Base-by-base conservation (phyloP, 2,113 vertebrate genomes). In the Cyprinodon tularosa region DNA sequence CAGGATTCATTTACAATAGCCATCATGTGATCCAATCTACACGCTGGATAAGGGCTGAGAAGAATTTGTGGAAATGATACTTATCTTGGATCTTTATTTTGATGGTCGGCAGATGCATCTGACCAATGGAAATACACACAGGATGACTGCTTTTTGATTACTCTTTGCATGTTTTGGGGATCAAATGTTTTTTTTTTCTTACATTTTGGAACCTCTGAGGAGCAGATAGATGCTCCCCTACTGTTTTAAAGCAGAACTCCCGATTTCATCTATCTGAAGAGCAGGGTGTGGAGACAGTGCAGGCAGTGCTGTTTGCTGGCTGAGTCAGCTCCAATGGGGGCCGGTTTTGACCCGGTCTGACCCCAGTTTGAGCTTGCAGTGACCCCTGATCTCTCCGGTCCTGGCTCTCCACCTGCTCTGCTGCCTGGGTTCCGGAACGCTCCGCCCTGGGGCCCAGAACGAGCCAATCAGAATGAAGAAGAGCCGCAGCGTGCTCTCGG, bases 341-440 rank as follows among this genome's bases (percentile, higher is more conserved):
- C 91, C 87, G 88, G 89, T 72, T 78, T 87, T 80, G 89, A 92
- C 87, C 89, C 88, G 90, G 90, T 91, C 81, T 91, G 87, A 93
- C 90, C 89, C 88, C 82, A 84, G 91, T 91, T 90, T 87, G 88
- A 91, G 89, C 93, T 93, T 90, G 88, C 86, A 78, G 86, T 91
- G 91, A 92, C 93, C 85, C 84, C 67, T 92, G 88, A 92, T 88
- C 90, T 92, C 89, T 92, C 92, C 89, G 91, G 92, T 93, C 92
- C 92, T 93, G 93, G 93, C 93, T 93, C 91, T 94, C 90, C 93
- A 94, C 80, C 86, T 94, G 88, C 92, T 94, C 83, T 94, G 93
- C 88, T 94, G 93, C 88, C 89, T 94, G 92, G 93, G 93, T 93
- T 94, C 93, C 61, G 92, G 91, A 92, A 91, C 91, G 88, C 91